Percentiles rank a stretch among this genome's conserved stretches.
Conservation (phyloP, 2,888 invertebrate genomes). For the Mycalesis mineus region DNA sequence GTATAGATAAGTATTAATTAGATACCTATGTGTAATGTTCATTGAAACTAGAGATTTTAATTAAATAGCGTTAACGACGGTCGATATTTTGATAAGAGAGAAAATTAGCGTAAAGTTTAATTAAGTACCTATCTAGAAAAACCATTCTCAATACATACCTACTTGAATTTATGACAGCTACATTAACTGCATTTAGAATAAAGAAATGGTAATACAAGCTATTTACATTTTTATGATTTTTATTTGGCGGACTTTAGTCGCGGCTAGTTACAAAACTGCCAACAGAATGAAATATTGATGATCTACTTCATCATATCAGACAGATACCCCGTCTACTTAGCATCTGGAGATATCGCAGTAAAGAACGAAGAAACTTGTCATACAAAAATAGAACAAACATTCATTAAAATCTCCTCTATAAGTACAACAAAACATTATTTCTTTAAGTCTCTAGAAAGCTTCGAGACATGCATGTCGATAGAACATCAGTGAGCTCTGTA, state of each 20-base stretch:
- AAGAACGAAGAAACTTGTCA: too few relatives aligned
- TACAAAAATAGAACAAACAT: too few relatives aligned
- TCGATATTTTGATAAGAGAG: conserved; percentile 25
- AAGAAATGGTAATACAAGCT: background rate
- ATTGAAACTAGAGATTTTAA: conserved; percentile 7
- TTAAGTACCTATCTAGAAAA: conserved; percentile 23
- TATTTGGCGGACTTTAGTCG: too few relatives aligned
- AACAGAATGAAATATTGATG: too few relatives aligned
- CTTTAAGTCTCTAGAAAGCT: background rate
- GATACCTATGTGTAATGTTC: background rate
- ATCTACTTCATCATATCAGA: too few relatives aligned
- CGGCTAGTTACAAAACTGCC: too few relatives aligned
- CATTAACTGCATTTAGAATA: too few relatives aligned
- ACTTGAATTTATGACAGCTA: background rate
- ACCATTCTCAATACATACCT: background rate
- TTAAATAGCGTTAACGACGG: conserved; percentile 3
- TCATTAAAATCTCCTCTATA: too few relatives aligned
- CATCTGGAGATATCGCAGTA: too few relatives aligned
- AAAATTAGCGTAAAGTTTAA: conserved; percentile 33
- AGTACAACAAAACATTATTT: too few relatives aligned
- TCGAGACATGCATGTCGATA: background rate
- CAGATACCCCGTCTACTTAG: too few relatives aligned
- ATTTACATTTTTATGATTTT: background rate
- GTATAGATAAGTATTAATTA: conserved; percentile 26
- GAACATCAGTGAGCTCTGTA: background rate